A percentile compares a stretch with the other conserved stretches of the same genome.
These are phyloP conservation scores for Melanotaenia nigrans DNA, from an alignment of 2,797 vertebrate genomes.

Conservation along the genomic window DNA sequence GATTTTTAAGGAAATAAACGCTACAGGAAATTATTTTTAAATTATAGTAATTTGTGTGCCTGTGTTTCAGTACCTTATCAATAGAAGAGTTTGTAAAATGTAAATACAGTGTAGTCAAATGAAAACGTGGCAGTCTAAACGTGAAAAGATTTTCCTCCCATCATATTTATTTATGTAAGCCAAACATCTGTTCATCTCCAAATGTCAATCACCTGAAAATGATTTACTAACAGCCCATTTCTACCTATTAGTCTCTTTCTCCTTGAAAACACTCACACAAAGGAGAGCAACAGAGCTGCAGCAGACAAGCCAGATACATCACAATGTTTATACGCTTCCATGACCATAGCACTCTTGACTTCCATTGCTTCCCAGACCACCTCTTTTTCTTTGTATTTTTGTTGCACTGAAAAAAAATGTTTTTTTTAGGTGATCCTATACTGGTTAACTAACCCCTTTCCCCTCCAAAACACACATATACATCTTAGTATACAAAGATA, in stretches of 20 bases:
- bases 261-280: slow-evolving; percentile 6
- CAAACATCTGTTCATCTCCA: neutral
- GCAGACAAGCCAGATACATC: slow-evolving; percentile 23
- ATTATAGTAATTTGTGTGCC: neutral
- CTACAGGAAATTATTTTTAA: neutral
- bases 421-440: neutral
- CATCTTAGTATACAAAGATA: neutral
- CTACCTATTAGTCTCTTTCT: slow-evolving; percentile 10
- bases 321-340: slow-evolving; percentile 16
- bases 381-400: slow-evolving; percentile 15
- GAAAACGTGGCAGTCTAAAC: neutral
- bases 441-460: neutral
- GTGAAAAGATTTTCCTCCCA: neutral
- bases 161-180: neutral
- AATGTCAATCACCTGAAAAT: slow-evolving; percentile 26
- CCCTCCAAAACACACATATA: neutral
- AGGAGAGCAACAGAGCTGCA: neutral
- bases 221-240: slow-evolving; percentile 4
- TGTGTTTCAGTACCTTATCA: neutral
- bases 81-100: neutral
- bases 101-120: neutral
- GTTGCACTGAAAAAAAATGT: slow-evolving; percentile 12
- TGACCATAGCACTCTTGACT: slow-evolving; percentile 27
- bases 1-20: neutral
- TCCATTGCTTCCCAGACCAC: slow-evolving; percentile 8